A percentile compares a stretch with the other conserved stretches of the same genome.
Evolutionary conservation across 2,888 invertebrate species (phyloP).

Genomic region (Coecobrya sp.): DNA sequence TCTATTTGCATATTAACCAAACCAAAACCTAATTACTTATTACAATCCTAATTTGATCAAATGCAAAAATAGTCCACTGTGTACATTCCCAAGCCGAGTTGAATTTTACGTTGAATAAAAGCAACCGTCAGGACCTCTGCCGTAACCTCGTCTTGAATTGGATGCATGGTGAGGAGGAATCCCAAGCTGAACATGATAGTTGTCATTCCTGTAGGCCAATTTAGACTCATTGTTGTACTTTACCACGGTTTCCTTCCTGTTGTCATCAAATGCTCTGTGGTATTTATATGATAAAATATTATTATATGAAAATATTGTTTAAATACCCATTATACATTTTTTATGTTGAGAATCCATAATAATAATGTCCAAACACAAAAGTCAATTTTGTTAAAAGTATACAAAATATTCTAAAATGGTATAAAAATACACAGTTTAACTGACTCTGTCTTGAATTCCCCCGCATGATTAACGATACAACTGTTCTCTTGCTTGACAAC

Average conservation of each 20-base stretch:
- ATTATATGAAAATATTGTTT: no score
- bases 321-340: no score
- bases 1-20: no score
- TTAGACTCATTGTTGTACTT: slow-evolving; percentile 40
- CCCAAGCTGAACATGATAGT: slow-evolving; percentile 67
- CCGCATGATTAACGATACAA: slow-evolving; percentile 52
- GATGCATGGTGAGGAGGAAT: slow-evolving; percentile 76
- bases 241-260: background rate
- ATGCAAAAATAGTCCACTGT: no score
- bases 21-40: no score
- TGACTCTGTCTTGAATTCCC: slow-evolving; percentile 58
- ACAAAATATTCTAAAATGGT: no score
- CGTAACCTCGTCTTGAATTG: slow-evolving; percentile 82
- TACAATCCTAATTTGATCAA: no score
- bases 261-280: background rate
- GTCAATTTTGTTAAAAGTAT: no score
- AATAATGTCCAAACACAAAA: no score
- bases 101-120: slow-evolving; percentile 73
- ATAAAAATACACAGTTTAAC: background rate
- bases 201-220: slow-evolving; percentile 49
- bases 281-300: no score
- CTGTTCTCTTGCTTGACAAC: slow-evolving; percentile 61
- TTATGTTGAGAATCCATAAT: no score
- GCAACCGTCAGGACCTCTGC: slow-evolving; percentile 79
- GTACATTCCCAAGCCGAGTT: no score